Evolutionary conservation across 2,797 vertebrate species (phyloP).

Genomic region (Spea hammondii): DNA sequence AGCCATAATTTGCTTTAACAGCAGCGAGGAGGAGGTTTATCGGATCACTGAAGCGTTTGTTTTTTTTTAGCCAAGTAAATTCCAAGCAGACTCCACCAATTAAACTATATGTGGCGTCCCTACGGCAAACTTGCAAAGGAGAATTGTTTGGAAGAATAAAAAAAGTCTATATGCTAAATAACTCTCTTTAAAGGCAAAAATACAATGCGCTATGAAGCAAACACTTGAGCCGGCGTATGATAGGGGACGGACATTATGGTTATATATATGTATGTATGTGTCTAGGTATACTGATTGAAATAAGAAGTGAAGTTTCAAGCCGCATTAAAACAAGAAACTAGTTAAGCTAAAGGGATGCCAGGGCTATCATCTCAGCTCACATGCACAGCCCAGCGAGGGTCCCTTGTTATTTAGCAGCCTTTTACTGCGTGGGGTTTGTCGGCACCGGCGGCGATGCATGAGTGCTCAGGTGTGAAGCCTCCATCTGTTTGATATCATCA

Average conservation of each 20-base stretch:
- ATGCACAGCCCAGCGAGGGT: neutral
- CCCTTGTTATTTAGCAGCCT: constrained; percentile 18
- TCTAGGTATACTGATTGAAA: too few relatives aligned
- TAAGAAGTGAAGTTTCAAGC: neutral
- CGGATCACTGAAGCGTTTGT: neutral
- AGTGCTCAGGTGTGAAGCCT: constrained; percentile 19
- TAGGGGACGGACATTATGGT: too few relatives aligned
- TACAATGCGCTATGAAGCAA: neutral
- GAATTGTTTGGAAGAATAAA: too few relatives aligned
- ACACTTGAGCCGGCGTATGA: too few relatives aligned
- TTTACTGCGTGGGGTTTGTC: constrained; percentile 5
- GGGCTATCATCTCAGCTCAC: neutral
- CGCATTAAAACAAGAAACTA: neutral
- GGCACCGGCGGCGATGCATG: neutral
- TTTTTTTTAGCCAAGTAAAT: neutral
- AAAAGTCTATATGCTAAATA: too few relatives aligned
- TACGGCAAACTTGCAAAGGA: too few relatives aligned
- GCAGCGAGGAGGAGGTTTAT: neutral
- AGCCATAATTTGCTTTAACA: constrained; percentile 45
- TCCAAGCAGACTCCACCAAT: neutral
- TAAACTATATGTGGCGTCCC: neutral
- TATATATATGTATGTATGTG: too few relatives aligned
- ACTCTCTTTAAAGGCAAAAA: neutral
- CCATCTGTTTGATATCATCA: constrained; percentile 19
- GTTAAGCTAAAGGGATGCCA: neutral